Evolutionary conservation across 2,888 invertebrate species (phyloP), one percentile per base, ranked within the genome.

Genomic region (Odontothrips loti): DNA sequence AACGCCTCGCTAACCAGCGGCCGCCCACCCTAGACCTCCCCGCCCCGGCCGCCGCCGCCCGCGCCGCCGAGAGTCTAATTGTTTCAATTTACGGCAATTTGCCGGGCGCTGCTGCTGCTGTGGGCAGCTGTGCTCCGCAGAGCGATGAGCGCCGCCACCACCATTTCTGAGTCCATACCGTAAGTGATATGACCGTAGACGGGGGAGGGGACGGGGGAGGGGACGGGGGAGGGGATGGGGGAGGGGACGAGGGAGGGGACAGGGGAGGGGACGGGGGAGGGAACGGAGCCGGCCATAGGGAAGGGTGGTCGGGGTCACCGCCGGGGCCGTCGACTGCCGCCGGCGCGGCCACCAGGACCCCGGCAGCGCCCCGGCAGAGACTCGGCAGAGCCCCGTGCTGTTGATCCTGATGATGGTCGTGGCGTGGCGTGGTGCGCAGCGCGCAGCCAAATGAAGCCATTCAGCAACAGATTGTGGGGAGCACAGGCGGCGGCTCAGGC

Each of bases 381-480:
- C 34, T 43, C 34, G 34, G 2, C 34, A 6, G 34, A 6, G 6
- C 2, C 34, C 3, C 6, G 34, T 6, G 34, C 34, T 43, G 34
- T 43, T 43, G 34, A 43, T 43, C 34, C 34, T 43, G 34, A 4
- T 43, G 34, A 43, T 43, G 6, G 34, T 2, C 34, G 34, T 43
- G 34, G 34, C 34, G 3, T 6, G 34, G 34, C 34, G 34, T 43
- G 34, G 34, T 6, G 3, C 34, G 6, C 34, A 43, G 34, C 12
- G 68, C 23, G 68, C 68, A 27, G 68, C 68, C 27, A 75, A 75
- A 75, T 75, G 68, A 75, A 75, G 68, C 68, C 68, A 75, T 75
- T 75, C 68, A 75, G 68, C 68, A 27, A 58, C 80, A 63, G 43
- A 63, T 48, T 58, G 51, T 63, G 80, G 51, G 51, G 58, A 17